Conservation (phyloP, 1,140 invertebrate genomes). For the Drosophila auraria region DNA sequence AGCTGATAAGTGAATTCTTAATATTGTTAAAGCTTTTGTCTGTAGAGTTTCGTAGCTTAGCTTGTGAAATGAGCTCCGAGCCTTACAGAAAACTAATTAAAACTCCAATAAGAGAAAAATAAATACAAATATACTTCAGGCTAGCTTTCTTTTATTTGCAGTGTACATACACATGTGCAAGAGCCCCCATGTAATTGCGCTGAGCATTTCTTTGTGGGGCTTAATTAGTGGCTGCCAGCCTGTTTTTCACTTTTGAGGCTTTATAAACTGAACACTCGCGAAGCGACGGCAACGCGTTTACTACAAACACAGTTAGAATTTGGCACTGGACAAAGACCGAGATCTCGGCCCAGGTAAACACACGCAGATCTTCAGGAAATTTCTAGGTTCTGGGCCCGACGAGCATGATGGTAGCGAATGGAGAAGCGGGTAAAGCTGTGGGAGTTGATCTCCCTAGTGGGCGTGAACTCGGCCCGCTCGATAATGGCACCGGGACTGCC, state of each 20-base stretch:
- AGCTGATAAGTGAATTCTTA: not conserved
- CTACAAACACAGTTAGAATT: conserved; percentile 21
- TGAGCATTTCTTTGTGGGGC: conserved; percentile 60
- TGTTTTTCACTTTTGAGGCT: conserved; percentile 40
- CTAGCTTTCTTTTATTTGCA: not conserved
- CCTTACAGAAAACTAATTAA: not conserved
- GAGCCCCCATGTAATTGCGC: conserved; percentile 34
- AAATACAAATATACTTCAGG: not conserved
- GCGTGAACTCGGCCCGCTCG: conserved; percentile 87
- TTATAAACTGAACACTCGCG: conserved; percentile 49
- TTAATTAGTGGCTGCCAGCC: conserved; percentile 72
- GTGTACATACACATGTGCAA: conserved; percentile 15
- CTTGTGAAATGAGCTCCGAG: too few species aligned
- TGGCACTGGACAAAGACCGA: conserved; percentile 9
- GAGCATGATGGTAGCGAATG: conserved; percentile 46
- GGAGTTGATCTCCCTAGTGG: conserved; percentile 63
- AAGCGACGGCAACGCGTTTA: conserved; percentile 2
- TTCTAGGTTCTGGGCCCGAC: not conserved
- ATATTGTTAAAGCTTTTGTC: too few species aligned
- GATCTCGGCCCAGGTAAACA: not conserved
- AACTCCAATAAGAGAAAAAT: not conserved
- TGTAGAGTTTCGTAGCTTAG: not conserved
- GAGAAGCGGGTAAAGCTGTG: conserved; percentile 51
- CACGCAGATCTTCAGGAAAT: not conserved
- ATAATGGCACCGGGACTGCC: conserved; percentile 89